phyloP scores from a whole-genome alignment of 2,113 vertebrate genomes.

The Glareola pratincola region DNA sequence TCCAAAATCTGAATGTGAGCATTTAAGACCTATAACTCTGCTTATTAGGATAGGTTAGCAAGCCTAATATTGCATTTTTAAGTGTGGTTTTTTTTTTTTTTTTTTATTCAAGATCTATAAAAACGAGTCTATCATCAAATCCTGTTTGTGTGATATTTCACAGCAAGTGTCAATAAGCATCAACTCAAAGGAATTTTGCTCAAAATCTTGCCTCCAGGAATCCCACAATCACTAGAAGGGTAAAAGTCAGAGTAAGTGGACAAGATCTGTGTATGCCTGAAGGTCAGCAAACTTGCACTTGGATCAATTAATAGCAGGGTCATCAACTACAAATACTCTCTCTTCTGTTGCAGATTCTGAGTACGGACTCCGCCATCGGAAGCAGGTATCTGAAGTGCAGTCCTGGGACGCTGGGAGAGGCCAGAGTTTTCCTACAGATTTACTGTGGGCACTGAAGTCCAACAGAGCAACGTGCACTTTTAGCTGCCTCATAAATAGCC shows the following conservation, averaged over 20 bases:
- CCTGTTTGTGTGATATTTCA: neutral
- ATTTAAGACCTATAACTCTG: neutral
- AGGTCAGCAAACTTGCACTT: neutral
- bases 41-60: neutral
- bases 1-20: neutral
- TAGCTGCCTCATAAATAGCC: neutral
- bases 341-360: neutral
- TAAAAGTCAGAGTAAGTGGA: neutral
- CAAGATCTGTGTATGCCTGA: neutral
- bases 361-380: fast-evolving
- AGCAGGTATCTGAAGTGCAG: neutral
- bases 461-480: neutral
- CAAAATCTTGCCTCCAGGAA: neutral
- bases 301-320: neutral
- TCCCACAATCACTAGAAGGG: neutral
- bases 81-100: neutral
- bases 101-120: neutral
- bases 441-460: neutral
- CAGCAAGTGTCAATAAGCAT: neutral
- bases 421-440: neutral
- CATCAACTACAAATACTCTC: neutral
- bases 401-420: neutral
- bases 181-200: neutral
- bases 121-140: neutral
- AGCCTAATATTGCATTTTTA: neutral